Conservation (phyloP, 2,888 invertebrate species). For the Criorhina ranunculi region DNA sequence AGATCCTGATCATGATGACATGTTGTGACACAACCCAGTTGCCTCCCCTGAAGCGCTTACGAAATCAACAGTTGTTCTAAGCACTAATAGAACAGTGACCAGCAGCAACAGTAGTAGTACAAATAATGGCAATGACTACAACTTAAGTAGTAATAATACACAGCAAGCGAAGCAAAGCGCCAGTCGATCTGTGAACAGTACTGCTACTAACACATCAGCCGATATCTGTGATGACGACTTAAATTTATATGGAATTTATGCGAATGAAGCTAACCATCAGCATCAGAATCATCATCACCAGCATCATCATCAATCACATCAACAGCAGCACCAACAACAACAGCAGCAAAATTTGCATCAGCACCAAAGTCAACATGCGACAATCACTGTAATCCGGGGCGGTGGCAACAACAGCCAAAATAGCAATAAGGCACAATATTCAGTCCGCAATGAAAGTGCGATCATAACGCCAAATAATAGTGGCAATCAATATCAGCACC, state of each 20-base stretch:
- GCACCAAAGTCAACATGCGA: constrained; percentile 68
- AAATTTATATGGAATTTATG: constrained; percentile 62
- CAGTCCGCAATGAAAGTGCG: constrained; percentile 65
- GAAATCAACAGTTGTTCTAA: constrained; percentile 50
- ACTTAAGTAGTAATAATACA: constrained; percentile 40
- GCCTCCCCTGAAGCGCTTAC: constrained; percentile 66
- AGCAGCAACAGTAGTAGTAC: constrained; percentile 57
- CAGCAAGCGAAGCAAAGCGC: constrained; percentile 48
- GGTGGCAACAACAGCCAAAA: constrained; percentile 64
- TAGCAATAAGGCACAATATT: constrained; percentile 69
- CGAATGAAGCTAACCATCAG: constrained; percentile 50
- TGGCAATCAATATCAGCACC: constrained; percentile 49
- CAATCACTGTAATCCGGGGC: constrained; percentile 73
- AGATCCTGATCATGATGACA: constrained; percentile 78
- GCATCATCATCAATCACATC: constrained; percentile 59
- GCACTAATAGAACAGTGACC: constrained; percentile 64
- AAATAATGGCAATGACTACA: constrained; percentile 58
- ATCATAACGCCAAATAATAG: constrained; percentile 52
- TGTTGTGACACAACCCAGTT: constrained; percentile 79
- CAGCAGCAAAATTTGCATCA: constrained; percentile 54
- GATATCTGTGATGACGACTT: constrained; percentile 68
- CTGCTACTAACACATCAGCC: constrained; percentile 34
- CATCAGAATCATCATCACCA: constrained; percentile 50
- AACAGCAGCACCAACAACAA: constrained; percentile 44
- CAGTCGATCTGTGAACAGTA: constrained; percentile 33